Percentiles rank a stretch among this genome's conserved stretches.
phyloP scores from a whole-genome alignment of 2,888 invertebrate species.

The Vesta saturnalis region DNA sequence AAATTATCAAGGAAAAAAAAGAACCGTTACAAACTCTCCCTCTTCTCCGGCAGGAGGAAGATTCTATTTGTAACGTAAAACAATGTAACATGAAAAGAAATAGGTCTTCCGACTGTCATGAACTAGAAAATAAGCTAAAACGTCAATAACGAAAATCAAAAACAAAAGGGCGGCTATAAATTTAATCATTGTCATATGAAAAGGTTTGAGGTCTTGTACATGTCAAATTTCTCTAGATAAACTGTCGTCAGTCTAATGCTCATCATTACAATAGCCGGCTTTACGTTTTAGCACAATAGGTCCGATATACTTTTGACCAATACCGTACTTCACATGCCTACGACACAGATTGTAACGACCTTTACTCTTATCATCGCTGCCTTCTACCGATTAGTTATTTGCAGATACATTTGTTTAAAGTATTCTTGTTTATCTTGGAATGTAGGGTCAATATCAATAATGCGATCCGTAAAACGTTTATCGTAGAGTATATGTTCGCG shows the following conservation, averaged over 20 bases:
- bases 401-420: not conserved
- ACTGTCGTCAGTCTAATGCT: not conserved
- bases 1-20: no score
- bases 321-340: not conserved
- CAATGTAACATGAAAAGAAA: no score
- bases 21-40: no score
- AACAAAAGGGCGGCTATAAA: no score
- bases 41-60: no score
- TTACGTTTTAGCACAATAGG: not conserved
- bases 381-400: not conserved
- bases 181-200: no score
- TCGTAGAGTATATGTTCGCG: constrained; percentile 28
- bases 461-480: not conserved
- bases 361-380: not conserved
- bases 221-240: not conserved
- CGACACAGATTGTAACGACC: not conserved
- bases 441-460: not conserved
- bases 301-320: not conserved
- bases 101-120: no score
- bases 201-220: constrained; percentile 4
- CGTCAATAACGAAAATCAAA: not conserved
- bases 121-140: no score
- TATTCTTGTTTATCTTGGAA: not conserved
- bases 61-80: no score
- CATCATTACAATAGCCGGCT: not conserved